Conservation (phyloP, 2,888 invertebrate genomes). For the Eupithecia tripunctaria region DNA sequence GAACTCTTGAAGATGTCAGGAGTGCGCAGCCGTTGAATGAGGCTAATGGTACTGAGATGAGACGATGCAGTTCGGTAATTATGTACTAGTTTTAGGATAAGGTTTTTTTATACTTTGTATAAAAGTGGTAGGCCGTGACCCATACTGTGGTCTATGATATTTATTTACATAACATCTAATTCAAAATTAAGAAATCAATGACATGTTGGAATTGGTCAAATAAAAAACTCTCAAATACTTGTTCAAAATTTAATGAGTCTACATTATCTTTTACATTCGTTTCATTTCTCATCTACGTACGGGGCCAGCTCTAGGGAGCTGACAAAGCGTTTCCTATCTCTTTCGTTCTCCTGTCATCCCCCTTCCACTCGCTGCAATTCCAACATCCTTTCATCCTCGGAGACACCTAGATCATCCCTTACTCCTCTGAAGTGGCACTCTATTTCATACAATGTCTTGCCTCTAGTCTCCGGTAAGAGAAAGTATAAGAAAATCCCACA, state of each 20-base stretch:
- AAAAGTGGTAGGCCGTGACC: constrained; percentile 39
- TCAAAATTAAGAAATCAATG: neutral
- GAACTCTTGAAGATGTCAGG: constrained; percentile 55
- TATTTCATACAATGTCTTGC: constrained; percentile 87
- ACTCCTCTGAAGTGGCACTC: constrained; percentile 83
- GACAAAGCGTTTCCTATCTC: constrained; percentile 63
- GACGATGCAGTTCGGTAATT: constrained; percentile 73
- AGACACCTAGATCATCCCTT: constrained; percentile 46
- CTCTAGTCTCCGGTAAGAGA: constrained; percentile 88
- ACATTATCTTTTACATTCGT: constrained; percentile 25
- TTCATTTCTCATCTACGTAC: constrained; percentile 50
- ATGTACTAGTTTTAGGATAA: constrained; percentile 56
- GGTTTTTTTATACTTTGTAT: constrained; percentile 42
- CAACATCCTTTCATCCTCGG: constrained; percentile 71
- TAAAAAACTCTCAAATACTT: neutral
- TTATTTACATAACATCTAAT: neutral
- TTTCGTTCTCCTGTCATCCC: constrained; percentile 58
- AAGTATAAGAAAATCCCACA: constrained; percentile 85
- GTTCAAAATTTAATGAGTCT: neutral
- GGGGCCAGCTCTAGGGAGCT: constrained; percentile 56
- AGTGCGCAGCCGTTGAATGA: constrained; percentile 63
- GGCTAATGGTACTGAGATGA: constrained; percentile 50
- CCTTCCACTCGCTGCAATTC: constrained; percentile 71
- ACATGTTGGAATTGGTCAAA: constrained; percentile 4
- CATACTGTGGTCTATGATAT: constrained; percentile 40